A percentile compares a stretch with the other conserved stretches of the same genome.
Evolutionary conservation across 2,113 vertebrate genomes (phyloP).

Genomic region (Nothocercus nigrocapillus): DNA sequence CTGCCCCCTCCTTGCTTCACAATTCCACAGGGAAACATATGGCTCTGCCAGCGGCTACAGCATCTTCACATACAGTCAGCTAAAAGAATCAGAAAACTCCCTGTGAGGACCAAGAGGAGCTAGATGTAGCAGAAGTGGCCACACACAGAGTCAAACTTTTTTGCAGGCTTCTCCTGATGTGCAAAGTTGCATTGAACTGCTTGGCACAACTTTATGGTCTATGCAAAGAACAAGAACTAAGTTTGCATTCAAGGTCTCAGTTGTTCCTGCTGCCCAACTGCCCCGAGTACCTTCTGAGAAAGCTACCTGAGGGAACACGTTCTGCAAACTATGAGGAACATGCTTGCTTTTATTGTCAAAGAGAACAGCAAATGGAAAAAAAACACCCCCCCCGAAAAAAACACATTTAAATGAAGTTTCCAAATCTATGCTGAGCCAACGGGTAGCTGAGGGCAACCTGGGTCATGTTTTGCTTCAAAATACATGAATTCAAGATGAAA

Average conservation of each 20-base stretch:
- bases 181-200: not conserved
- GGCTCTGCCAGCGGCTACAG: rapidly evolving
- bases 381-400: too few relatives aligned
- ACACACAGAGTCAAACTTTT: rapidly evolving
- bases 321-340: not conserved
- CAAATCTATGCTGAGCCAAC: not conserved
- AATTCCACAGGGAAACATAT: rapidly evolving
- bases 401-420: not conserved
- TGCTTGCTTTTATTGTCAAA: not conserved
- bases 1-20: too few relatives aligned
- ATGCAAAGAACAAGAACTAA: rapidly evolving
- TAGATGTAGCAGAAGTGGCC: rapidly evolving
- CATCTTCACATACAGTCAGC: not conserved
- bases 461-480: constrained; percentile 1
- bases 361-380: not conserved
- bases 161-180: rapidly evolving
- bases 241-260: rapidly evolving
- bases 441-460: not conserved
- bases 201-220: too few relatives aligned
- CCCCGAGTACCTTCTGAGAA: rapidly evolving
- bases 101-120: not conserved
- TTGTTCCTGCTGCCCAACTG: rapidly evolving
- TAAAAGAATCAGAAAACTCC: not conserved
- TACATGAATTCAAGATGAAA: constrained; percentile 4
- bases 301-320: not conserved